Evolutionary conservation across 2,888 invertebrate species (phyloP), one percentile per base, ranked within the genome.

Genomic region (Brassicogethes aeneus): DNA sequence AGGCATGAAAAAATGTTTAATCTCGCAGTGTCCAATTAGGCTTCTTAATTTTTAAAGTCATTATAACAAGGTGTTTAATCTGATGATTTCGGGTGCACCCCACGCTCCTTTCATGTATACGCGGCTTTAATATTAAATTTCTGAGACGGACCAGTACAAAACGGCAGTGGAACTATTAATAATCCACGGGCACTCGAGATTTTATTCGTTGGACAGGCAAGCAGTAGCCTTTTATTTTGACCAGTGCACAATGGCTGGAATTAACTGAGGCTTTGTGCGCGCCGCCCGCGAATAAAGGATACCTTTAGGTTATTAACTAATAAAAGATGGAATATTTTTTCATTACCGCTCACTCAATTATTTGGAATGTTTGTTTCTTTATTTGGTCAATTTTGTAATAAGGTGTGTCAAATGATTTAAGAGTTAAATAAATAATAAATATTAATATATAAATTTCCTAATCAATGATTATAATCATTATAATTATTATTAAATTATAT

Each of bases 181-280:
- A 42, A 41, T 16, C 36, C 23, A 33, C 37, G 34, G n/a, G 10
- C 40, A 34, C 30, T 41, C 36, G 39, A 40, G 35, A 36, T 42
- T 48, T 53, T 47, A 50, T 53, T 51, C 47, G 53, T 41, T 42
- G 44, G 47, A 42, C 40, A 42, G 17, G 47, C 44, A 47, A 47
- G 47, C 46, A 47, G 54, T 48, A 52, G 52, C 51, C 43, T 50
- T 51, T 54, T 54, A 54, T 52, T 52, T 51, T 52, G 54, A 54
- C 50, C 51, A 40, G 51, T 48, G 51, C 43, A 51, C 51, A 52
- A 52, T 52, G 50, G 47, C 15, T 34, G 40, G 39, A 45, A 48
- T 48, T 43, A 48, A 40, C 40, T 36, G 36, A 12, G 32, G 42
- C 48, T 44, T 44, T 46, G 43, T 33, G 35, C n/a, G 31, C 36